Percentiles rank a stretch among this genome's conserved stretches.
Evolutionary conservation across 2,888 invertebrate genomes (phyloP).

Genomic region (Eristalis tenax): DNA sequence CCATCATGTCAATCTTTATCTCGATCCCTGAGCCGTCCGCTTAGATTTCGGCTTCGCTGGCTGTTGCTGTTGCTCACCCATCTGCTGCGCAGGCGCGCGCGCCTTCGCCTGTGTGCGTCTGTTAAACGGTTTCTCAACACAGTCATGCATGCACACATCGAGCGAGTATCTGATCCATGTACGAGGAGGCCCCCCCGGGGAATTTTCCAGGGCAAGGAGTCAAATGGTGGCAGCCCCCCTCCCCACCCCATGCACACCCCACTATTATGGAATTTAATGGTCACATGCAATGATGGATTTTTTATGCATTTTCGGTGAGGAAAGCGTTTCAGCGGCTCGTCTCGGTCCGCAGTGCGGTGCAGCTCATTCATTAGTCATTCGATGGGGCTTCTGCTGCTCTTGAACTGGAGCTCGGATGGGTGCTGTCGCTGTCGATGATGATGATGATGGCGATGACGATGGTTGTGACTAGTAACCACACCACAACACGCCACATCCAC

Average conservation of each 20-base stretch:
- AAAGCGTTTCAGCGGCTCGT: conserved; percentile 40
- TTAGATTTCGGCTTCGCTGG: conserved; percentile 37
- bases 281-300: conserved; percentile 66
- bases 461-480: conserved; percentile 22
- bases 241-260: conserved; percentile 47
- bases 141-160: too few species aligned
- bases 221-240: conserved; percentile 41
- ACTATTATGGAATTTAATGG: conserved; percentile 69
- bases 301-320: conserved; percentile 63
- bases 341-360: conserved; percentile 17
- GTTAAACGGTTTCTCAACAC: neutral
- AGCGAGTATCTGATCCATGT: conserved; percentile 11
- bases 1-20: conserved; percentile 66
- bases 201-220: conserved; percentile 64
- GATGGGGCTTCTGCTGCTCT: conserved; percentile 10
- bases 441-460: conserved; percentile 39
- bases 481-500: conserved; percentile 25
- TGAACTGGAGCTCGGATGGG: neutral
- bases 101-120: neutral
- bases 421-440: conserved; percentile 33
- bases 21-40: neutral
- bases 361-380: conserved; percentile 72
- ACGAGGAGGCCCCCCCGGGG: conserved; percentile 37
- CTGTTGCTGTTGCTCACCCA: conserved; percentile 24
- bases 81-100: neutral